phyloP scores from a whole-genome alignment of 2,888 invertebrate species.

The Phytoseiulus persimilis region DNA sequence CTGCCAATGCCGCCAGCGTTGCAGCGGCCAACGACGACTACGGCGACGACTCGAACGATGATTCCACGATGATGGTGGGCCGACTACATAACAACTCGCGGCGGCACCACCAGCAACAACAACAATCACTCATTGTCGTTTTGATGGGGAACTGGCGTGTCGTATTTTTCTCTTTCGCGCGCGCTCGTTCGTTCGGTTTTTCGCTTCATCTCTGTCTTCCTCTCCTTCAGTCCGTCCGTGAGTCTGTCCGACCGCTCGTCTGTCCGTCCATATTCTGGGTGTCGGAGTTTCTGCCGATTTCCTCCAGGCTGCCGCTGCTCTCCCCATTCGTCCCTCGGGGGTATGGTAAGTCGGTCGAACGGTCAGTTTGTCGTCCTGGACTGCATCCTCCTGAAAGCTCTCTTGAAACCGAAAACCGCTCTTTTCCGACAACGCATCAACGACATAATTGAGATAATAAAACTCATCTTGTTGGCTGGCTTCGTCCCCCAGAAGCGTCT shows the following conservation, averaged over 20 bases:
- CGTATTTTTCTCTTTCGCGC: not conserved
- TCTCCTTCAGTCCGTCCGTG: not conserved
- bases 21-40: no score
- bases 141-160: not conserved
- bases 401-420: not conserved
- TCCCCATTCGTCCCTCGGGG: not conserved
- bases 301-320: not conserved
- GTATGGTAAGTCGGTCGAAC: not conserved
- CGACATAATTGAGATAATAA: no score
- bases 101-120: not conserved
- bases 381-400: not conserved
- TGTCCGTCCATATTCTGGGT: not conserved
- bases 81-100: not conserved
- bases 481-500: no score
- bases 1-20: not conserved
- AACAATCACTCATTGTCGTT: constrained; percentile 5
- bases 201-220: not conserved
- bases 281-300: not conserved
- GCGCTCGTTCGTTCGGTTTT: not conserved
- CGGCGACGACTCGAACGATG: not conserved
- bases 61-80: not conserved
- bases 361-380: not conserved
- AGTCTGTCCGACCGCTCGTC: no score
- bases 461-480: no score
- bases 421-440: not conserved